A percentile compares a stretch with the other conserved stretches of the same genome.
Conservation (phyloP, 2,113 vertebrate species). For the Microtus ochrogaster region DNA sequence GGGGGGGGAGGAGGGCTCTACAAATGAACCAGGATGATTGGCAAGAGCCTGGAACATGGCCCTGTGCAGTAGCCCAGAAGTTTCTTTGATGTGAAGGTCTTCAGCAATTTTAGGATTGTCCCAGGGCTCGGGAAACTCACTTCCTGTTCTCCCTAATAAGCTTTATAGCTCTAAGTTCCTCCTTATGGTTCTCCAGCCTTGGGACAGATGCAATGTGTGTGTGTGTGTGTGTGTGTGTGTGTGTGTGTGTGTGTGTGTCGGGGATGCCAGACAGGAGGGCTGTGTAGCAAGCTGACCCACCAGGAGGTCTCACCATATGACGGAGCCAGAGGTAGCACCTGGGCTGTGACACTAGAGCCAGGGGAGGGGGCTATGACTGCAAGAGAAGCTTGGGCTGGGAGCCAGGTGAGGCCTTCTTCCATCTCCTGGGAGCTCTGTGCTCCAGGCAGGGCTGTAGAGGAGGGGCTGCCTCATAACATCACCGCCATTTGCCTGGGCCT, state of each 20-base stretch:
- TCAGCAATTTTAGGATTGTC: not conserved
- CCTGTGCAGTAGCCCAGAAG: accelerated
- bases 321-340: slow-evolving; percentile 80
- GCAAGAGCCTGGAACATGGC: accelerated
- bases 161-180: accelerated
- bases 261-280: slow-evolving; percentile 68
- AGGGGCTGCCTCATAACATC: not conserved
- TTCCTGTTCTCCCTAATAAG: not conserved
- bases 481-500: accelerated
- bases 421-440: slow-evolving; percentile 30
- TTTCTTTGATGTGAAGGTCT: accelerated
- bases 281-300: slow-evolving; percentile 58
- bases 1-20: not conserved
- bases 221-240: not conserved
- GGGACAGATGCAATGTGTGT: not conserved
- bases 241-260: not conserved
- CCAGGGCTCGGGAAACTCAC: accelerated
- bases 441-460: not conserved
- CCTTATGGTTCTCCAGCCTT: not conserved
- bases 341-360: slow-evolving; percentile 76
- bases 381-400: slow-evolving; percentile 75
- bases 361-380: slow-evolving; percentile 75
- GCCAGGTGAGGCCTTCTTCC: slow-evolving; percentile 75
- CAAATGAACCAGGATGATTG: not conserved
- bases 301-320: slow-evolving; percentile 67